Conservation (phyloP, 2,888 invertebrate genomes). For the Limnephilus auricula region DNA sequence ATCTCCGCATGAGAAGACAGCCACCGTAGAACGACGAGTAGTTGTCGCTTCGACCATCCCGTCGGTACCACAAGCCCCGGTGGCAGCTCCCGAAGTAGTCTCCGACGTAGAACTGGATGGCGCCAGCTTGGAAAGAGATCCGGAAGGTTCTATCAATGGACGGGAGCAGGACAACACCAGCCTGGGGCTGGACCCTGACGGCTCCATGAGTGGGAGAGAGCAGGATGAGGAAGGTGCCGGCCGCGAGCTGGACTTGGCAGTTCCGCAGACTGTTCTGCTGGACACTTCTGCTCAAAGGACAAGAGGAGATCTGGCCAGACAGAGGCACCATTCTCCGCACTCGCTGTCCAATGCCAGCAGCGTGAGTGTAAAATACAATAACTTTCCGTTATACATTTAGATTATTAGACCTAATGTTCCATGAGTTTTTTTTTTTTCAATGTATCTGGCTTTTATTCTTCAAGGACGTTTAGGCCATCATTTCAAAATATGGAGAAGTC, state of each 20-base stretch:
- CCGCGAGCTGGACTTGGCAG: constrained; percentile 90
- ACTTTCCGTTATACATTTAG: background rate
- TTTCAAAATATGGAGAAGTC: background rate
- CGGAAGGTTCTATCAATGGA: constrained; percentile 39
- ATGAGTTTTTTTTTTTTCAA: too few relatives aligned
- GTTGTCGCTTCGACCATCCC: constrained; percentile 57
- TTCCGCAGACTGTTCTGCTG: constrained; percentile 91
- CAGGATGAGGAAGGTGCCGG: constrained; percentile 68
- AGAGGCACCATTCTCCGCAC: constrained; percentile 73
- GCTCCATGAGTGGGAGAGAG: constrained; percentile 36
- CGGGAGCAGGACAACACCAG: constrained; percentile 50
- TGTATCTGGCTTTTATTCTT: too few relatives aligned
- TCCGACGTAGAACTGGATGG: constrained; percentile 56
- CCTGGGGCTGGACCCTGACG: constrained; percentile 60
- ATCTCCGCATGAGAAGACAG: constrained; percentile 85
- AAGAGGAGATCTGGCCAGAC: constrained; percentile 89
- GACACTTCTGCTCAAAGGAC: constrained; percentile 89
- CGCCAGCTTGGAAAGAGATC: constrained; percentile 28
- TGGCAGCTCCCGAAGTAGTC: constrained; percentile 70
- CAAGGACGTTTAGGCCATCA: too few relatives aligned
- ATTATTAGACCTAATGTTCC: background rate
- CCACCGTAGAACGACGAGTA: constrained; percentile 69
- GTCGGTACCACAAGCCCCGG: constrained; percentile 10
- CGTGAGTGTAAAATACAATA: constrained; percentile 70
- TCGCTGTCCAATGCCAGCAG: constrained; percentile 81